Evolutionary conservation across 2,888 invertebrate species (phyloP).

Genomic region (Philereme vetulata): DNA sequence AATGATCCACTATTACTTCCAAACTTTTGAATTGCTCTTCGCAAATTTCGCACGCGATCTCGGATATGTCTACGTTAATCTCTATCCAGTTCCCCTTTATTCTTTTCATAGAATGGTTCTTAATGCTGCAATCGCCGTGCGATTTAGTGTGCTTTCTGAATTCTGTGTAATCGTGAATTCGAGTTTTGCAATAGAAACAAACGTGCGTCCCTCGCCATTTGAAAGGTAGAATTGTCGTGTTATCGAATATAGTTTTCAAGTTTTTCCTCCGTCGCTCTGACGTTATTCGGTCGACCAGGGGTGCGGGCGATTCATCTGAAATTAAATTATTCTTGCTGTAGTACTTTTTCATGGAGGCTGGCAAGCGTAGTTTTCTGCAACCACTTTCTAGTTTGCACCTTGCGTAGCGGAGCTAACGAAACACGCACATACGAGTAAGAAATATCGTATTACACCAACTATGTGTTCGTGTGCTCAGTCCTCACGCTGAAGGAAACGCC

Average conservation of each 20-base stretch:
- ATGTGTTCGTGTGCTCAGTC: no score
- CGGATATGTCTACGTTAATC: slow-evolving; percentile 70
- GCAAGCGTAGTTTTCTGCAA: slow-evolving; percentile 8
- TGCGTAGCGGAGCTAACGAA: no score
- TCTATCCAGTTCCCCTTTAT: slow-evolving; percentile 63
- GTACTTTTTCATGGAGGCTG: slow-evolving; percentile 17
- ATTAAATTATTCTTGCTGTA: slow-evolving; percentile 68
- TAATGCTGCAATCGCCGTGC: slow-evolving; percentile 60
- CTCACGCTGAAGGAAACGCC: no score
- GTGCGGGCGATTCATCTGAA: slow-evolving; percentile 68
- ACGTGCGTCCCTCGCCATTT: slow-evolving; percentile 71
- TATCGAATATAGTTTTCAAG: slow-evolving; percentile 72
- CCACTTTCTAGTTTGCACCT: no score
- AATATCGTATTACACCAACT: no score
- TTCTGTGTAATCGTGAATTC: slow-evolving; percentile 56
- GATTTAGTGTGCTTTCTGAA: slow-evolving; percentile 67
- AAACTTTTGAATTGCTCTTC: slow-evolving; percentile 55
- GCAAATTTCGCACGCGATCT: slow-evolving; percentile 66
- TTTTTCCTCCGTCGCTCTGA: slow-evolving; percentile 69
- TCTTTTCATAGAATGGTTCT: slow-evolving; percentile 57
- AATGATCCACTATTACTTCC: slow-evolving; percentile 64
- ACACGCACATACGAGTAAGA: no score
- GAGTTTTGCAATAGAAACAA: slow-evolving; percentile 71
- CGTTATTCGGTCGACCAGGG: slow-evolving; percentile 50
- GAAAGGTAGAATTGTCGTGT: slow-evolving; percentile 70